Conservation (phyloP, 2,113 vertebrate species). For the Lamprotornis superbus region DNA sequence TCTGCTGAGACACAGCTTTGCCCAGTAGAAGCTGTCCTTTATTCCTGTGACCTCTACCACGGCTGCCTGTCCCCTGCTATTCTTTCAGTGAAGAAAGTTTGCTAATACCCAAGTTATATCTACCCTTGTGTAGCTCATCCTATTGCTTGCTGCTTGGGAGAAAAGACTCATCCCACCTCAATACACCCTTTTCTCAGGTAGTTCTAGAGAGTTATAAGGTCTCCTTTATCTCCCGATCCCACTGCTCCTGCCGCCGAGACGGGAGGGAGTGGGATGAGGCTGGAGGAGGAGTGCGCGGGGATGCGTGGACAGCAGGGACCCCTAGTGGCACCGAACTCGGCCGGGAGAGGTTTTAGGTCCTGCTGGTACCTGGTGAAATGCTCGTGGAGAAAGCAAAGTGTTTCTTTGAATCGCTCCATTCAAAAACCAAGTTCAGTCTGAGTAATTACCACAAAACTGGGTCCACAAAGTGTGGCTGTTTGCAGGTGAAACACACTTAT, state of each 20-base stretch:
- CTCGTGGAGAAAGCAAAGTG: not conserved
- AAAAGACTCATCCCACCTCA: not conserved
- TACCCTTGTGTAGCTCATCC: not conserved
- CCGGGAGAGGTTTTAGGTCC: not conserved
- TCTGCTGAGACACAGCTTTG: not conserved
- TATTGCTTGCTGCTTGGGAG: not conserved
- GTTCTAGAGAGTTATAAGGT: not conserved
- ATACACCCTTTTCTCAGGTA: not conserved
- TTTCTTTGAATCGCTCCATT: not conserved
- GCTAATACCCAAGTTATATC: not conserved
- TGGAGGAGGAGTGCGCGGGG: not conserved
- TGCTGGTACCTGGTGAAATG: not conserved
- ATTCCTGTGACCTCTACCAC: not conserved
- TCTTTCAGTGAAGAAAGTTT: not conserved
- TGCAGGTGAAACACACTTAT: not conserved
- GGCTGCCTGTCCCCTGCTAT: not conserved
- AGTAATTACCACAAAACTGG: not conserved
- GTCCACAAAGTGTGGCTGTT: not conserved
- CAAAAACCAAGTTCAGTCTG: not conserved
- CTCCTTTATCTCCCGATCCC: not conserved
- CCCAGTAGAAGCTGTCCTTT: not conserved
- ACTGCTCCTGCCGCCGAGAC: not conserved
- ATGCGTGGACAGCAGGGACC: not conserved
- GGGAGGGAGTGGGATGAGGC: fast-evolving
- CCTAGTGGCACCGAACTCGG: not conserved